Evolutionary conservation across 2,113 vertebrate genomes (phyloP).

Genomic region (Pseudorasbora parva): DNA sequence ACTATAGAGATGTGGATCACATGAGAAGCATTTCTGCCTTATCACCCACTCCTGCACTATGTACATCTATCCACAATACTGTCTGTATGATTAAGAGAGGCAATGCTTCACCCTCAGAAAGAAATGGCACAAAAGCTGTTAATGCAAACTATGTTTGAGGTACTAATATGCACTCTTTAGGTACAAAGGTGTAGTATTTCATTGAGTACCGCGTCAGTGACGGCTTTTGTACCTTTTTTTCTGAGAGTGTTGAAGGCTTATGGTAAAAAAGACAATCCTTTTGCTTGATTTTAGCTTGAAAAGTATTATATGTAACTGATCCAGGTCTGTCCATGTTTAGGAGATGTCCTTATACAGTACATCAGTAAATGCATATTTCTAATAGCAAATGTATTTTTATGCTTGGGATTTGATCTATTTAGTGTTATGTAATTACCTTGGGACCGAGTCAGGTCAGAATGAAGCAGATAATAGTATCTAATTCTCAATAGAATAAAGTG

Average conservation of each 20-base stretch:
- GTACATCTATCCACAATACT: not conserved
- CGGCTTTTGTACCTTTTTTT: no score
- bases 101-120: not conserved
- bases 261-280: slow-evolving; percentile 27
- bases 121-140: no score
- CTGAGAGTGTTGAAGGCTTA: not conserved
- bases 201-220: no score
- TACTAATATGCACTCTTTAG: no score
- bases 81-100: not conserved
- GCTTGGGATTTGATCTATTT: not conserved
- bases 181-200: no score
- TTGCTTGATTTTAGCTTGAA: slow-evolving; percentile 12
- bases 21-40: not conserved
- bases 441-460: slow-evolving; percentile 13
- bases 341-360: not conserved
- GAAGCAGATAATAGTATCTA: not conserved
- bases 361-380: slow-evolving; percentile 19
- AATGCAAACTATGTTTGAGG: no score
- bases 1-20: not conserved
- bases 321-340: not conserved
- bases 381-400: slow-evolving; percentile 13
- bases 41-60: not conserved
- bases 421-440: not conserved
- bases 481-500: not conserved
- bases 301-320: not conserved